phyloP scores from a whole-genome alignment of 2,888 invertebrate genomes.

The Amphipoea lucens region DNA sequence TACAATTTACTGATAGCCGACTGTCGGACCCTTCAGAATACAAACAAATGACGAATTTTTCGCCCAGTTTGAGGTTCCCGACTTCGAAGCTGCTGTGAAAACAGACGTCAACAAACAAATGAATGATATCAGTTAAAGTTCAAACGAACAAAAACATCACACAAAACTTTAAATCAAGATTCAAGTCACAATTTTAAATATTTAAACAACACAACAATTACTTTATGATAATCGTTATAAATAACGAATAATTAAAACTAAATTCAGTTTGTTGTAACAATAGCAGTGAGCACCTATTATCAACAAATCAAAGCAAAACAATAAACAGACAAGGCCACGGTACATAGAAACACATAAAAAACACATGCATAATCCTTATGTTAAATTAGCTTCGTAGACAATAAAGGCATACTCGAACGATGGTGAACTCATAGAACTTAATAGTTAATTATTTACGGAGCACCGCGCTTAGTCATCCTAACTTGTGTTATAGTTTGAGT shows the following conservation, averaged over 20 bases:
- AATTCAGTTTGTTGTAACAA: constrained; percentile 51
- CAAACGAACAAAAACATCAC: background rate
- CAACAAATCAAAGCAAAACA: constrained; percentile 61
- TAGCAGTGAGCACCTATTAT: constrained; percentile 53
- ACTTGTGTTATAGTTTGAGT: constrained; percentile 22
- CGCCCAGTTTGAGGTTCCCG: background rate
- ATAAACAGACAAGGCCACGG: constrained; percentile 57
- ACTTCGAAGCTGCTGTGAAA: background rate
- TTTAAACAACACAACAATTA: constrained; percentile 38
- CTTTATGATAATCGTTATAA: constrained; percentile 39
- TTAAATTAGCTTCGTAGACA: constrained; percentile 58
- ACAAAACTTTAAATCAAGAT: constrained; percentile 10
- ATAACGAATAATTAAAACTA: constrained; percentile 57
- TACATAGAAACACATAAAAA: constrained; percentile 48
- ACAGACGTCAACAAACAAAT: background rate
- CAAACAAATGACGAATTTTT: constrained; percentile 11
- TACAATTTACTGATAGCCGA: constrained; percentile 12
- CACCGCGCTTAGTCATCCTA: constrained; percentile 50
- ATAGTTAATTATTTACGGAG: constrained; percentile 50
- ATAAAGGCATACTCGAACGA: constrained; percentile 55
- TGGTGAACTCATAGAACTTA: constrained; percentile 56
- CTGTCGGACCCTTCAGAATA: constrained; percentile 14
- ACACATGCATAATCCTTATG: constrained; percentile 55
- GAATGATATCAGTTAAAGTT: background rate
- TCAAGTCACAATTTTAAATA: constrained; percentile 31